phyloP scores from a whole-genome alignment of 2,888 invertebrate species.

The Melieria omissa region DNA sequence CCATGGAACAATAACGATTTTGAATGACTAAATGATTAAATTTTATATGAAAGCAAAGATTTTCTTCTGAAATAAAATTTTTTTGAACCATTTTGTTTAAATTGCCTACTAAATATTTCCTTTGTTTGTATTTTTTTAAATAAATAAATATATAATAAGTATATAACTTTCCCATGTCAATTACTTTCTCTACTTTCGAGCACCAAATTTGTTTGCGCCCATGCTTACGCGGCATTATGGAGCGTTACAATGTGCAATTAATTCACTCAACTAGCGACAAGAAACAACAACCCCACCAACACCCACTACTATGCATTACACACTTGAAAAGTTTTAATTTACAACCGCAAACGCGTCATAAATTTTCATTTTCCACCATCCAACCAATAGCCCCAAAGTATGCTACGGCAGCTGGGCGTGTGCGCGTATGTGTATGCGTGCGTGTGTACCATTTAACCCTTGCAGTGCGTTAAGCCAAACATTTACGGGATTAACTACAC shows the following conservation, averaged over 20 bases:
- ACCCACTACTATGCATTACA: not conserved
- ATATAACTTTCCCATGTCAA: no score
- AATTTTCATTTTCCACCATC: not conserved
- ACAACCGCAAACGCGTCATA: not conserved
- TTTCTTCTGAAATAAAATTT: no score
- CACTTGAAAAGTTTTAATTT: not conserved
- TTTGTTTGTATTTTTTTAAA: no score
- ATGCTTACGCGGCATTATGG: not conserved
- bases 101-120: no score
- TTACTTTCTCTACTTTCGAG: no score
- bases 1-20: no score
- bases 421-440: not conserved
- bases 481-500: not conserved
- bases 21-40: no score
- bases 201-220: no score
- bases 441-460: slow-evolving; percentile 5
- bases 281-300: not conserved
- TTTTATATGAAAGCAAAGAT: no score
- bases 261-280: not conserved
- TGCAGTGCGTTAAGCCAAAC: not conserved
- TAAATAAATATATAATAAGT: no score
- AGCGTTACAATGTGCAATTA: not conserved
- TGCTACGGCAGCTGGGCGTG: not conserved
- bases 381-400: not conserved
- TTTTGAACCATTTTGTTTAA: no score